Conservation (phyloP, 2,797 vertebrate species). For the Ptychadena robeensis region DNA sequence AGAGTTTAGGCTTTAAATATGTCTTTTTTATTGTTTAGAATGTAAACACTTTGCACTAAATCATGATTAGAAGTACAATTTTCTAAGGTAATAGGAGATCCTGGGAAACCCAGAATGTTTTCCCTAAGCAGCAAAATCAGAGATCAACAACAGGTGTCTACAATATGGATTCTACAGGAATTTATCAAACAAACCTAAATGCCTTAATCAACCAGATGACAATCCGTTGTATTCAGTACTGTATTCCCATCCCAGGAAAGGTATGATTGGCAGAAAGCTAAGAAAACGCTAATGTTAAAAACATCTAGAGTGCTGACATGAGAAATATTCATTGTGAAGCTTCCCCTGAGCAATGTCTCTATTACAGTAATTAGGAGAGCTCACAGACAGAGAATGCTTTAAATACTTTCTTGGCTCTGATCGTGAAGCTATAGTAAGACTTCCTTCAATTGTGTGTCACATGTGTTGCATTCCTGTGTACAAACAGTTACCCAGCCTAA, state of each 20-base stretch:
- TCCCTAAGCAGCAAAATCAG: constrained; percentile 15
- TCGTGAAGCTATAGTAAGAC: constrained; percentile 1
- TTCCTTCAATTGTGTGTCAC: constrained; percentile 61
- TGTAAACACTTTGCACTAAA: neutral
- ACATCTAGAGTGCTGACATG: constrained; percentile 54
- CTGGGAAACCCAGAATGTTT: constrained; percentile 25
- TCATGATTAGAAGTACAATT: too few relatives aligned
- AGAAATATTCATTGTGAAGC: constrained; percentile 59
- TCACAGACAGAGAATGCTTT: constrained; percentile 57
- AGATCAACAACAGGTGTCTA: constrained; percentile 18
- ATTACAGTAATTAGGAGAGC: constrained; percentile 57
- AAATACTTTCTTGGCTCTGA: constrained; percentile 55
- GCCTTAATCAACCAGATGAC: neutral
- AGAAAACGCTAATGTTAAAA: constrained; percentile 56
- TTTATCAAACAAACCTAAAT: constrained; percentile 14
- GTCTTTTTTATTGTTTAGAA: neutral
- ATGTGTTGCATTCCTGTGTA: neutral
- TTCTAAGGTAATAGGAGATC: constrained; percentile 24
- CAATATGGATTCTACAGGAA: neutral
- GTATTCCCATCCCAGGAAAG: neutral
- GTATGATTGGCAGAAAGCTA: neutral
- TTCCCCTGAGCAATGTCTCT: constrained; percentile 57
- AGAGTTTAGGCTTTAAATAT: neutral
- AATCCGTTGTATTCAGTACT: neutral
- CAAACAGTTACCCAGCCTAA: constrained; percentile 20